Base-by-base conservation (phyloP, 2,888 invertebrate species). In the Dione vanillae region DNA sequence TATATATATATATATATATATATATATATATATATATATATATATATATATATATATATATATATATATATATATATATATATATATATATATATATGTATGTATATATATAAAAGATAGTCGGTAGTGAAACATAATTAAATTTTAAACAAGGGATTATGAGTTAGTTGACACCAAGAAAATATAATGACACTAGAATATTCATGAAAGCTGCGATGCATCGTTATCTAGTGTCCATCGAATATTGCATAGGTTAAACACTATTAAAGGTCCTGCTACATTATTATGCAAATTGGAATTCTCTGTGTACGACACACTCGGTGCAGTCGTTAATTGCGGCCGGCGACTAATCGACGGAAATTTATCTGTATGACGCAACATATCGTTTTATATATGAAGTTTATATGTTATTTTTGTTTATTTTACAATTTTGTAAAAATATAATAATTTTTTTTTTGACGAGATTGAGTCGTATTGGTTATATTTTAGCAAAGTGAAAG, bases 201-300 rank as follows among this genome's bases (percentile, higher is more conserved):
- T 70, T 70, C 70, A 70, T 70, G 61, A 62, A 35, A n/a, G 41
- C 27, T 54, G 27, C 51, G 61, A 40, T 56, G 56, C 54, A 70
- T 56, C 61, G 70, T 67, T 70, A 70, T 70, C 70, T 70, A 67
- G 70, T 47, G 62, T 27, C 70, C 67, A 70, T 64, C 67, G 61
- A 70, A 66, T 54, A 69, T 49, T 65, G 69, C 62, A 61, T 66
- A 62, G 61, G 67, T 62, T 67, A 67, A 56, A 70, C 69, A 69
- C 65, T 67, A 64, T 64, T 69, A 58, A 72, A 67, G 70, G 70
- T 66, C 51, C 37, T 20, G 67, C 19, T 65, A 41, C 67, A 75
- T 75, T 75, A 72, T 67, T 75, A 75, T 74, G 75, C 65, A 75
- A 75, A 75, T 74, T 75, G 72, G 71, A 70, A 71, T 74, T 59